Conservation (phyloP, 2,797 vertebrate genomes). For the Sciurus vulgaris region DNA sequence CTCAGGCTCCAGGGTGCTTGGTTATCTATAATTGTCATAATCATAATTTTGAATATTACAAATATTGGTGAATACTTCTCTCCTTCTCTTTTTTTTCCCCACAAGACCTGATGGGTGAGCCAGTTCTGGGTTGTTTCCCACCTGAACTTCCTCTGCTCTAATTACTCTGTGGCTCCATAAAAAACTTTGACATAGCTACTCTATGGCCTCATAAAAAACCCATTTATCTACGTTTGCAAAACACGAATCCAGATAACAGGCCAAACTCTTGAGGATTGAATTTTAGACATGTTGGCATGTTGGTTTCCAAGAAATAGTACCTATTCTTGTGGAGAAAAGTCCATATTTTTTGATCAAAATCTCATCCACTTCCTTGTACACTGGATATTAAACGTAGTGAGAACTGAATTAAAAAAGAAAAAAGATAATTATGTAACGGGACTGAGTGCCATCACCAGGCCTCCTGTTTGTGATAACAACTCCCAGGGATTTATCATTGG, state of each 20-base stretch:
- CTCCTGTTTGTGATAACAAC: constrained; percentile 56
- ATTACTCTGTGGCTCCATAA: neutral
- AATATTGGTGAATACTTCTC: neutral
- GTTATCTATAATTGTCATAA: neutral
- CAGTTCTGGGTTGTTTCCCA: neutral
- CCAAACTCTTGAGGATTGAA: neutral
- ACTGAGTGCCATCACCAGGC: constrained; percentile 55
- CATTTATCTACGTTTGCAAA: too few species aligned
- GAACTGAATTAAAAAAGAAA: constrained; percentile 57
- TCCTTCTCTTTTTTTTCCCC: neutral
- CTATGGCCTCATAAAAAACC: too few species aligned
- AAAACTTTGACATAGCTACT: neutral
- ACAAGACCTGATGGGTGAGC: neutral
- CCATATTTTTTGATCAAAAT: constrained; percentile 45
- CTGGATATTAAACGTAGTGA: constrained; percentile 47
- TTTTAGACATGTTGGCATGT: constrained; percentile 2
- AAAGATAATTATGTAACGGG: constrained; percentile 66
- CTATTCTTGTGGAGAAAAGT: constrained; percentile 38
- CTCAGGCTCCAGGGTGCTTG: neutral
- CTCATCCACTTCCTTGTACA: neutral
- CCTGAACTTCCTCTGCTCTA: neutral
- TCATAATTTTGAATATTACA: constrained; percentile 42
- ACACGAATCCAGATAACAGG: neutral
- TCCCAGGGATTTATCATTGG: constrained; percentile 41
- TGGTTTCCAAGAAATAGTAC: constrained; percentile 28